A percentile compares a stretch with the other conserved stretches of the same genome.
phyloP scores from a whole-genome alignment of 1,140 invertebrate species.

The Drosophila tsacasi region DNA sequence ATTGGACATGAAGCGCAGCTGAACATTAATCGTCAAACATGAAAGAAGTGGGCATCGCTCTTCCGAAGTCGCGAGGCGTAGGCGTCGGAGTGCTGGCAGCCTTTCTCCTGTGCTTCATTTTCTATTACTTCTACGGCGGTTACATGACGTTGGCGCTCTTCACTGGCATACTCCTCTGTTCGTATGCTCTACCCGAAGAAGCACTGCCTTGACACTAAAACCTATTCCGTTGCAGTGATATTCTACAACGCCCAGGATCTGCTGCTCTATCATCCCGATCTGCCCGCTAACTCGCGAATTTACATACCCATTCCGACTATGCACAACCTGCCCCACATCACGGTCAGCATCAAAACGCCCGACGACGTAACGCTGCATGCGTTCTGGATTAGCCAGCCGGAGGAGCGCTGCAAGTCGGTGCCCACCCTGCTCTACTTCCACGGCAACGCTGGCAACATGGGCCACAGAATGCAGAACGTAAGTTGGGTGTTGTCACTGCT shows the following conservation, averaged over 20 bases:
- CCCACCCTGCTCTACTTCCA: constrained; percentile 96
- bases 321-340: constrained; percentile 91
- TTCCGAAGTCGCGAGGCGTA: constrained; percentile 75
- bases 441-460: constrained; percentile 98
- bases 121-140: constrained; percentile 94
- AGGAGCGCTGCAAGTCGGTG: constrained; percentile 87
- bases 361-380: constrained; percentile 94
- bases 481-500: not conserved
- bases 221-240: constrained; percentile 87
- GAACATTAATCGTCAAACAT: constrained; percentile 43
- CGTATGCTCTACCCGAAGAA: constrained; percentile 52
- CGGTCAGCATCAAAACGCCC: constrained; percentile 90
- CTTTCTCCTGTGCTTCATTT: constrained; percentile 86
- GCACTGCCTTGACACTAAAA: not conserved
- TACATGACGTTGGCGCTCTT: constrained; percentile 90
- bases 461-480: constrained; percentile 93
- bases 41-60: constrained; percentile 76
- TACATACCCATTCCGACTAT: constrained; percentile 94
- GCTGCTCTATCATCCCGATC: constrained; percentile 94
- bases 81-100: constrained; percentile 65
- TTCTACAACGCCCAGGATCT: constrained; percentile 94
- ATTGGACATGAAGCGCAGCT: constrained; percentile 54
- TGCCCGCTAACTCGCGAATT: constrained; percentile 93
- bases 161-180: constrained; percentile 89
- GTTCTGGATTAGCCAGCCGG: constrained; percentile 93